These are phyloP conservation scores for Hoplias malabaricus DNA, from an alignment of 2,113 vertebrate species.

Conservation along the genomic window DNA sequence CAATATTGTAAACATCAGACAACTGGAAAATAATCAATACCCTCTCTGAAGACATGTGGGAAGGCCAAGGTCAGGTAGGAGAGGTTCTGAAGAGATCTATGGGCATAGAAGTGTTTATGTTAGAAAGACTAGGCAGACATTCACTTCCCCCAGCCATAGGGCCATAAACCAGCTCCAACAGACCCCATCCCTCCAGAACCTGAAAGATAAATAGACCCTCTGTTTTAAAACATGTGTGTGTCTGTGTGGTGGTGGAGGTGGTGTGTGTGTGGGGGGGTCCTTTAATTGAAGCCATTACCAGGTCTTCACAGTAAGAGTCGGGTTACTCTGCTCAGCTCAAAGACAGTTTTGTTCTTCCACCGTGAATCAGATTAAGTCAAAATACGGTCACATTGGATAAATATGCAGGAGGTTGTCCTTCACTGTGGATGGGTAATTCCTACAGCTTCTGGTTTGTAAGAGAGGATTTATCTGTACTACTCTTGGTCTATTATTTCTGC, in stretches of 20 bases:
- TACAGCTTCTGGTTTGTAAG: neutral
- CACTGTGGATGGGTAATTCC: neutral
- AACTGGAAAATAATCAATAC: no score
- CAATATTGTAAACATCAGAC: no score
- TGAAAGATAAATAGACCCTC: slow-evolving; percentile 44
- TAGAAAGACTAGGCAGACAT: slow-evolving; percentile 35
- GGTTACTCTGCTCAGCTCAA: slow-evolving; percentile 41
- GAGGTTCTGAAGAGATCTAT: neutral
- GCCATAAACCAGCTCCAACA: slow-evolving; percentile 27
- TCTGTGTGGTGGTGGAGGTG: slow-evolving; percentile 29
- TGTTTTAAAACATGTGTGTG: slow-evolving; percentile 44
- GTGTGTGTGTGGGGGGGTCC: neutral
- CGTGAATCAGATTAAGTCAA: slow-evolving; percentile 17
- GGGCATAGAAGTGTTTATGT: slow-evolving; percentile 33
- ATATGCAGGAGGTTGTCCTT: neutral
- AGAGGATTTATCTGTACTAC: neutral
- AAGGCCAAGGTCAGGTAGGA: no score
- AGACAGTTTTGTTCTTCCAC: slow-evolving; percentile 28
- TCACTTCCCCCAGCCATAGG: slow-evolving; percentile 39
- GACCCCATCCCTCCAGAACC: slow-evolving; percentile 1
- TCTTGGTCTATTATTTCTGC: neutral
- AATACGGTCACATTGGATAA: neutral
- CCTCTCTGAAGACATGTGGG: no score
- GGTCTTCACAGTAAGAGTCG: slow-evolving; percentile 23
- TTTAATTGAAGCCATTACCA: slow-evolving; percentile 48